Evolutionary conservation across 2,797 vertebrate species (phyloP).

Genomic region (Sphenodon punctatus): DNA sequence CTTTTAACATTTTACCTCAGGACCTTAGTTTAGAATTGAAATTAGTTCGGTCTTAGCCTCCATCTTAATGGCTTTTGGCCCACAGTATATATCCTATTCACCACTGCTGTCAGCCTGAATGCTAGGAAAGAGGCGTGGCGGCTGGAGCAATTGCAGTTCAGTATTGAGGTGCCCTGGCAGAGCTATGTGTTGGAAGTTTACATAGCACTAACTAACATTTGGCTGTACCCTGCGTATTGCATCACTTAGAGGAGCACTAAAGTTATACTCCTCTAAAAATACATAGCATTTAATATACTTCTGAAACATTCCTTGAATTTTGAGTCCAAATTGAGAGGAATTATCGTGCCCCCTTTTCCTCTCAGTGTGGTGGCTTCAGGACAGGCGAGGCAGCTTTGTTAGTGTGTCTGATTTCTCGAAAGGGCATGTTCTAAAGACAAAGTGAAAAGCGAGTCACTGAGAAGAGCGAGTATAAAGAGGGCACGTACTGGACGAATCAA

Average conservation of each 20-base stretch:
- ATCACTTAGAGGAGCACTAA: conserved; percentile 9
- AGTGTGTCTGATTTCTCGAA: conserved; percentile 19
- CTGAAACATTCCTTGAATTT: background rate
- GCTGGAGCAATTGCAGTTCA: conserved; percentile 13
- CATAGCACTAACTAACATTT: conserved; percentile 1
- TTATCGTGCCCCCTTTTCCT: background rate
- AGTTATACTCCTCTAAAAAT: conserved; percentile 11
- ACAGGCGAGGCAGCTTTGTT: conserved; percentile 24
- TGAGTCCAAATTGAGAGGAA: background rate
- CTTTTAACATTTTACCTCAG: too few relatives aligned
- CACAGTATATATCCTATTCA: conserved; percentile 21
- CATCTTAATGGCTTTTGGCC: conserved; percentile 53
- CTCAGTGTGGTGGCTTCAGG: too few relatives aligned
- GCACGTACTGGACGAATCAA: conserved; percentile 2
- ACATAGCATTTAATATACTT: background rate
- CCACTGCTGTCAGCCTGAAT: conserved; percentile 11
- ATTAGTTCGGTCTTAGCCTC: conserved; percentile 20
- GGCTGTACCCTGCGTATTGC: background rate
- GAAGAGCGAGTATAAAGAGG: conserved; percentile 34
- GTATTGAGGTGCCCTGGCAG: background rate
- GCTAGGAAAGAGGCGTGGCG: too few relatives aligned
- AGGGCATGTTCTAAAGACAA: conserved; percentile 15
- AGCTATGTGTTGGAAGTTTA: background rate
- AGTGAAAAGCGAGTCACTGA: background rate
- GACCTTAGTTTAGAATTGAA: conserved; percentile 13